Base-by-base conservation (phyloP, 2,113 vertebrate genomes). In the Odontesthes bonariensis region DNA sequence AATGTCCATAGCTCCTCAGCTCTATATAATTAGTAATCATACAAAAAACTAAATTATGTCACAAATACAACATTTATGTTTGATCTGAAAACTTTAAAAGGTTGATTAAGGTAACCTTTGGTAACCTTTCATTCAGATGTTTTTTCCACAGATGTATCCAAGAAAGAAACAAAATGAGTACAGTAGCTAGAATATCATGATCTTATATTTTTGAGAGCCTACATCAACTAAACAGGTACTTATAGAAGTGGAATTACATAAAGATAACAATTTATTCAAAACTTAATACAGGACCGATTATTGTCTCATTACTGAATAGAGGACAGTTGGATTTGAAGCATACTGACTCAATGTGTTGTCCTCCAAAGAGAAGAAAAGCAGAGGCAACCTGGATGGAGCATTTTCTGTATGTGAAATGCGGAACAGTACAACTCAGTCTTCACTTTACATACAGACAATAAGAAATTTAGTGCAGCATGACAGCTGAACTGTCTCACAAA, bases 371-470 rank as follows among this genome's bases (percentile, higher is more conserved):
- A 49, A 8, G 19, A 9, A 8, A 19, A 55, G 58, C 68, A 75
- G 61, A 79, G 53, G 52, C 52, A 79, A 75, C 56, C 65, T 81
- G 84, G 73, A 70, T 55, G 20, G 19, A 69, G 46, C 63, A 42
- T 68, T 42, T 33, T 67, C 84, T 74, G 56, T 57, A 55, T 77
- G 58, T 63, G 33, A 44, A 60, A 73, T 31, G 57, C 65, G 49
- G 7, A 46, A 55, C 64, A 56, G 49, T 40, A 35, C 16, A 66
- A 60, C 20, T 27, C 17, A 10, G 40, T 55, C 38, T 32, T 6
- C 47, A 5, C n/a, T 75, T 71, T 52, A 33, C 38, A 58, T 4
- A 12, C 62, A 75, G 53, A 85, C 82, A 77, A 71, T 38, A 44
- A 68, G 54, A 61, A 20, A 74, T 47, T 8, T 49, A 32, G 61